phyloP scores from a whole-genome alignment of 2,797 vertebrate genomes.

The Sternarchorhynchus goeldii region DNA sequence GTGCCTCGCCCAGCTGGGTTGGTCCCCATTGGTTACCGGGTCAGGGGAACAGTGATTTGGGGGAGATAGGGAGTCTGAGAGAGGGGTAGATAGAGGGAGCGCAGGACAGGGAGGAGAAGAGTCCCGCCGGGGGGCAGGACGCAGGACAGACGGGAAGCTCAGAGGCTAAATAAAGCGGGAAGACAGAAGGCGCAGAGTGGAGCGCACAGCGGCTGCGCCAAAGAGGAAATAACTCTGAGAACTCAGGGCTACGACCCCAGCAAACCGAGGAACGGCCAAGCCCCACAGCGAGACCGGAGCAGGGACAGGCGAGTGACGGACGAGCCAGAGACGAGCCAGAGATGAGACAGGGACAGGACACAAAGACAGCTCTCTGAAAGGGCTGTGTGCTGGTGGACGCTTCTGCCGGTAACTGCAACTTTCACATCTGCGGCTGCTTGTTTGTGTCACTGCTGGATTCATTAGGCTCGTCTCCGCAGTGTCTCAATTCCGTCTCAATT shows the following conservation, averaged over 20 bases:
- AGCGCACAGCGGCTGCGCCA: constrained; percentile 21
- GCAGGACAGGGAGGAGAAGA: constrained; percentile 51
- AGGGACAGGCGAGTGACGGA: neutral
- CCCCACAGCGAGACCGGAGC: constrained; percentile 1
- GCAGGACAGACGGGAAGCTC: constrained; percentile 34
- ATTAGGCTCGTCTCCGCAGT: neutral
- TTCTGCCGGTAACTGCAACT: constrained; percentile 32
- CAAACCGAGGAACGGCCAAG: constrained; percentile 24
- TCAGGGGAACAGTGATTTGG: constrained; percentile 67
- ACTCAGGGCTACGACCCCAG: constrained; percentile 11
- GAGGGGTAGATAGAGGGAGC: constrained; percentile 66
- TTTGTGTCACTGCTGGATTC: neutral
- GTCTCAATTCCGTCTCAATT: neutral
- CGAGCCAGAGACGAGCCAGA: neutral
- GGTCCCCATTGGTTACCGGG: constrained; percentile 66
- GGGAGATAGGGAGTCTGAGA: constrained; percentile 48
- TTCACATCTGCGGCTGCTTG: neutral
- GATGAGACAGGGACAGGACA: neutral
- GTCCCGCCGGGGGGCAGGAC: constrained; percentile 41
- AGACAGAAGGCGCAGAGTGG: constrained; percentile 43
- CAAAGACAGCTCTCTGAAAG: neutral
- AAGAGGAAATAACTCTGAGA: constrained; percentile 59
- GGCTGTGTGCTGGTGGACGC: neutral
- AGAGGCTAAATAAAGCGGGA: constrained; percentile 45
- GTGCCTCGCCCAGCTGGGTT: constrained; percentile 74